Percentiles rank a stretch among this genome's conserved stretches.
Evolutionary conservation across 2,113 vertebrate species (phyloP).

Genomic region (Rhinichthys klamathensis): DNA sequence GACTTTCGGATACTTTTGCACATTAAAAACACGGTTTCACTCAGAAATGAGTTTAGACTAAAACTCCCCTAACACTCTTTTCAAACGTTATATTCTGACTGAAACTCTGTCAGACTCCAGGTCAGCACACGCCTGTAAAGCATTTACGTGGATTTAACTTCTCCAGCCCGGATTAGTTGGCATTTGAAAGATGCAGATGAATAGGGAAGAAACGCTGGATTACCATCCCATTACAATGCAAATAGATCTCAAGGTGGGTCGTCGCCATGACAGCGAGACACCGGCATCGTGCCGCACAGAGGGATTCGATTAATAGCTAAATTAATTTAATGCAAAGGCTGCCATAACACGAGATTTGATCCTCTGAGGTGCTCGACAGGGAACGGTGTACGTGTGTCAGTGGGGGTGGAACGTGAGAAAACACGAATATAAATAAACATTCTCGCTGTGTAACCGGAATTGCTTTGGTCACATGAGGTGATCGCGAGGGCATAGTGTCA

Average conservation of each 20-base stretch:
- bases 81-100: neutral
- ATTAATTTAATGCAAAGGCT: constrained; percentile 30
- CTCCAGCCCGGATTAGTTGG: neutral
- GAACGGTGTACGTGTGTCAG: neutral
- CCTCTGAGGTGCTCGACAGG: neutral
- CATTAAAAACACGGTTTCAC: neutral
- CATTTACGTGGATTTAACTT: neutral
- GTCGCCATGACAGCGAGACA: constrained; percentile 36
- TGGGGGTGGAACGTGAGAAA: constrained; percentile 15
- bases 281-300: neutral
- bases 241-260: constrained; percentile 36
- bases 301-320: constrained; percentile 50
- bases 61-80: neutral
- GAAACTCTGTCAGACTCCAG: neutral
- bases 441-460: neutral
- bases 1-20: neutral
- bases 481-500: neutral
- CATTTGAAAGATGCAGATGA: constrained; percentile 21
- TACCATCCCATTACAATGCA: constrained; percentile 39
- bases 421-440: neutral
- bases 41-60: neutral
- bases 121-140: neutral
- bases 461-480: constrained; percentile 28
- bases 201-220: constrained; percentile 34
- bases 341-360: constrained; percentile 26